Base-by-base conservation (phyloP, 1,140 invertebrate genomes). In the Drosophila grimshawi region DNA sequence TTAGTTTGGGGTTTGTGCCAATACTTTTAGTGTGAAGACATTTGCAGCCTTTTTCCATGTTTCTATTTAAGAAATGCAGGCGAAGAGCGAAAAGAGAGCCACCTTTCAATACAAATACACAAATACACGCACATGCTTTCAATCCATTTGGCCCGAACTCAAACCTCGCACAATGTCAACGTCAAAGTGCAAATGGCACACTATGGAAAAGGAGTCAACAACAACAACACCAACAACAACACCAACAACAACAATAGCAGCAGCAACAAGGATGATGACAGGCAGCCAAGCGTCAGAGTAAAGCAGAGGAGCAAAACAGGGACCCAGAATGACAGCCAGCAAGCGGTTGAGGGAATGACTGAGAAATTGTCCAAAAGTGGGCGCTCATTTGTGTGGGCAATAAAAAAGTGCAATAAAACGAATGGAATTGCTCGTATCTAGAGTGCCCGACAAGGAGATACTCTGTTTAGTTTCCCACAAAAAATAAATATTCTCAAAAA, bases 181-280 rank as follows among this genome's bases (percentile, higher is more conserved):
- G 81, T 86, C 81, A 86, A 86, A 86, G 81, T 86, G 81, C 81
- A 86, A 86, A 81, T 85, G 81, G 81, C 81, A 85, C 85, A 19
- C 19, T 85, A 85, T 85, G 57, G 81, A 61, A 85, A 85, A 85
- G 77, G 53, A 85, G 81, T 80, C 81, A 78, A 71, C 81, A 83
- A 48, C 29, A 63, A 51, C 68, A 64, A 29, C 29, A 63, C 43
- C 68, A 64, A 29, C 66, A 49, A 37, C 11, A 29, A 8, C 27
- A 62, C 19, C 19, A 19, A 19, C 19, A 19, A 30, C 45, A 63
- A 8, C 33, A 39, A 19, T 10, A 63, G 3, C 29, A 56, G 32
- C 56, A 60, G 27, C 65, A 52, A 62, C 59, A 63, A 70, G 59
- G 45, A 68, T 55, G 64, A 63, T 65, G 68, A 71, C 51, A 53